Evolutionary conservation across 2,888 invertebrate species (phyloP).

Genomic region (Perizoma flavofasciatum): DNA sequence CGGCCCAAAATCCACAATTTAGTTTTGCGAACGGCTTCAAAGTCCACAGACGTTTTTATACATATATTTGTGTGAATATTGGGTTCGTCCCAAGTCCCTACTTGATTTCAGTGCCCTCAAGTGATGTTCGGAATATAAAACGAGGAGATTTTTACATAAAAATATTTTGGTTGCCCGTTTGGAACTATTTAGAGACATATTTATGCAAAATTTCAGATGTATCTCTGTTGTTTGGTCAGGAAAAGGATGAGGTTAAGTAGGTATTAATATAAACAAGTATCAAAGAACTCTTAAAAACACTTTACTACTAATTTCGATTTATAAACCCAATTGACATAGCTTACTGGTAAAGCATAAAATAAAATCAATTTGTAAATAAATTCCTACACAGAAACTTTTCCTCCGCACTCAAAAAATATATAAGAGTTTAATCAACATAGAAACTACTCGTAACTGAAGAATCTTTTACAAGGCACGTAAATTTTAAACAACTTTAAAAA

Average conservation of each 20-base stretch:
- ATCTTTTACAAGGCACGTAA: too few species aligned
- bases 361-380: too few species aligned
- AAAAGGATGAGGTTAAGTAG: background rate
- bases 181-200: conserved; percentile 9
- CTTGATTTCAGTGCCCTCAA: conserved; percentile 35
- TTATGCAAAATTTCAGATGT: background rate
- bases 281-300: background rate
- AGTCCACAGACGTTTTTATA: conserved; percentile 7
- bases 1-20: conserved; percentile 2
- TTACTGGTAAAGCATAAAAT: too few species aligned
- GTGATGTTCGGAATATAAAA: conserved; percentile 34
- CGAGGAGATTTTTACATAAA: conserved; percentile 30
- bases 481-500: too few species aligned
- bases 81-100: conserved; percentile 23
- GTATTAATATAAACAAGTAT: too few species aligned
- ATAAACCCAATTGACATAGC: too few species aligned
- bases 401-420: too few species aligned
- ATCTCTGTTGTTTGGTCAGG: background rate
- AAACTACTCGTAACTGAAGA: too few species aligned
- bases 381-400: too few species aligned
- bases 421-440: too few species aligned
- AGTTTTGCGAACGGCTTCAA: conserved; percentile 1
- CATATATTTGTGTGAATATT: conserved; percentile 18
- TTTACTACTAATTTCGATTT: too few species aligned
- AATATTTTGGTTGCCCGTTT: conserved; percentile 22